Conservation (phyloP, 2,797 vertebrate genomes). For the Clarias pachynema region DNA sequence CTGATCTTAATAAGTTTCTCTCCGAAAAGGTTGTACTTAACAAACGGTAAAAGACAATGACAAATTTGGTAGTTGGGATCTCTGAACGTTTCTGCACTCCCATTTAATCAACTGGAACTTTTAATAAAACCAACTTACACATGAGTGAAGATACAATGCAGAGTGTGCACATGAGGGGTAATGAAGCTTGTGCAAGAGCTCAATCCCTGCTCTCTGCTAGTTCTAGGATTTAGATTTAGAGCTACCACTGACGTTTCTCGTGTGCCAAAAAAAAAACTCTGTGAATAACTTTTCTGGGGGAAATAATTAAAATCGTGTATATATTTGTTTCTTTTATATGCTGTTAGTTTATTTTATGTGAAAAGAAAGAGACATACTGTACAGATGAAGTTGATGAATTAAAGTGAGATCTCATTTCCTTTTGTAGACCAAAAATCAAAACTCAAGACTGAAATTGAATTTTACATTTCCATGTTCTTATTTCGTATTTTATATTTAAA, state of each 20-base stretch:
- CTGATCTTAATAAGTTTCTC: background rate
- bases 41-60: background rate
- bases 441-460: no score
- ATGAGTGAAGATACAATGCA: background rate
- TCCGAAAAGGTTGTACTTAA: background rate
- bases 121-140: conserved; percentile 1
- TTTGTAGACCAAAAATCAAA: background rate
- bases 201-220: background rate
- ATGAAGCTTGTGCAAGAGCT: background rate
- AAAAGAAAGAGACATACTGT: background rate
- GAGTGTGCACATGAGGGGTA: background rate
- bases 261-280: background rate
- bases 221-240: background rate
- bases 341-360: background rate
- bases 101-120: conserved; percentile 8
- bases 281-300: background rate
- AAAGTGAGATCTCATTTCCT: background rate
- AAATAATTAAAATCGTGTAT: background rate
- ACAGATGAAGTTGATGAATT: background rate
- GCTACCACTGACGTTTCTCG: no score
- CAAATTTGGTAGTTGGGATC: background rate
- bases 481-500: background rate
- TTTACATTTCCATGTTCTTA: background rate
- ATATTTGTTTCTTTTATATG: background rate
- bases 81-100: background rate